Conservation (phyloP, 2,113 vertebrate species). For the Ellobius talpinus region DNA sequence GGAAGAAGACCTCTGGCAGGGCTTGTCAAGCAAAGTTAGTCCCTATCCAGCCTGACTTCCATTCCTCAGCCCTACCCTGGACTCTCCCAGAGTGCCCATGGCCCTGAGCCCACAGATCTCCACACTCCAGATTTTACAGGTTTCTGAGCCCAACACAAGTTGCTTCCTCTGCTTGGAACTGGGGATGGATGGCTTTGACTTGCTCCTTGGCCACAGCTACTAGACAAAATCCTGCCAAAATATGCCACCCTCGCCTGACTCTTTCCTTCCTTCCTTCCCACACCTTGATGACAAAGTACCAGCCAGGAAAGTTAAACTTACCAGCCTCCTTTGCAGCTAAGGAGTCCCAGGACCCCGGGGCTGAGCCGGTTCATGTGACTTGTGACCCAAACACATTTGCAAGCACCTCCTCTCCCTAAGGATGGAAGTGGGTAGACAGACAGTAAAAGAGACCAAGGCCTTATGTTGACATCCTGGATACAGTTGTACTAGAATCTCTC, state of each 20-base stretch:
- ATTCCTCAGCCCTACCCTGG: background rate
- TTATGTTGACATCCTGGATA: background rate
- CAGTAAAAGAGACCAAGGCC: background rate
- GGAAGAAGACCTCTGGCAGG: background rate
- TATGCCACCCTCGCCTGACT: background rate
- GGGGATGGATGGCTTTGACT: background rate
- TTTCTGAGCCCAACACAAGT: background rate
- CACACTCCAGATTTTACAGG: fast-evolving
- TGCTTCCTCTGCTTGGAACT: background rate
- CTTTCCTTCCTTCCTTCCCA: background rate
- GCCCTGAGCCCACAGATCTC: background rate
- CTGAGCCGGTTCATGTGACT: background rate
- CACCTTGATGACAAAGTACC: background rate
- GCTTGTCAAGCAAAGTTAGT: background rate
- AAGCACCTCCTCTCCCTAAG: background rate
- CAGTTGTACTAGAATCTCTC: background rate
- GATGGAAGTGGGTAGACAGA: background rate
- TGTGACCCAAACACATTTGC: background rate
- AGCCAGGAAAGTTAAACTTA: background rate
- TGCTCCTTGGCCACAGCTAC: background rate
- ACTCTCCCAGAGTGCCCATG: background rate
- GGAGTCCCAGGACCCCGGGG: background rate
- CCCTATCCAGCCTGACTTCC: background rate
- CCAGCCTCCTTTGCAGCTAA: background rate
- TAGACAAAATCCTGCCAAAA: background rate